Percentiles rank a stretch among this genome's conserved stretches.
phyloP scores from a whole-genome alignment of 2,888 invertebrate species.

The Selenia dentaria region DNA sequence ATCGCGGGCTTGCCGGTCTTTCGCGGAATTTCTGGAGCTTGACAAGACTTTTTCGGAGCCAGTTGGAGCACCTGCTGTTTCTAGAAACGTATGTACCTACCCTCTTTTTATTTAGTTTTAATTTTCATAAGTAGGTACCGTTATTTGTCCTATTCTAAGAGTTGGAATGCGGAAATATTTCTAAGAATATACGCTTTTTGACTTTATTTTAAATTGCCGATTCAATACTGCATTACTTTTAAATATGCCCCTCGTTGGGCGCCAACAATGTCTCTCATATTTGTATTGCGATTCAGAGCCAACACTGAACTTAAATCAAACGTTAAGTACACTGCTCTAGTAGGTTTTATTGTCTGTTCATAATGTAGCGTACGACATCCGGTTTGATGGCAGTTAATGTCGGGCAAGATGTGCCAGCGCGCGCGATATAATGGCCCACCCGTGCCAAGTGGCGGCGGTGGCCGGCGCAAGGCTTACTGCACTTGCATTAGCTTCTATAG shows the following conservation, averaged over 20 bases:
- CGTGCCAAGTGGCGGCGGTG: constrained; percentile 63
- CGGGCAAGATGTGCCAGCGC: constrained; percentile 66
- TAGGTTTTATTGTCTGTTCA: constrained; percentile 76
- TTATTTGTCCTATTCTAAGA: too few species aligned
- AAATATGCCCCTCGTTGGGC: constrained; percentile 54
- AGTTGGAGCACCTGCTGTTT: constrained; percentile 47
- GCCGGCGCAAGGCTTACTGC: constrained; percentile 47
- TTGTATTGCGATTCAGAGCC: constrained; percentile 42
- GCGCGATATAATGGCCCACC: constrained; percentile 63
- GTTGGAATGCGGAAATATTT: too few species aligned
- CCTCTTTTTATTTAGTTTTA: too few species aligned
- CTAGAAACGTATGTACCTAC: constrained; percentile 55
- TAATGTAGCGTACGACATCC: constrained; percentile 77
- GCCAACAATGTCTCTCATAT: constrained; percentile 43
- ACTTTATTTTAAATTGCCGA: too few species aligned
- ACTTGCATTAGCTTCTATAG: constrained; percentile 59
- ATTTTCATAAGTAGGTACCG: too few species aligned
- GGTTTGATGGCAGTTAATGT: constrained; percentile 77
- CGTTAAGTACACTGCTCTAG: constrained; percentile 57
- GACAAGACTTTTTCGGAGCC: constrained; percentile 43
- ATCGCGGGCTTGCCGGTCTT: constrained; percentile 44
- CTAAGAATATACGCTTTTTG: too few species aligned
- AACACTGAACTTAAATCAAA: constrained; percentile 52
- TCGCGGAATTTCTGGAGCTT: constrained; percentile 60
- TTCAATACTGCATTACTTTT: too few species aligned